Evolutionary conservation across 2,113 vertebrate species (phyloP).

Genomic region (Felis chaus): DNA sequence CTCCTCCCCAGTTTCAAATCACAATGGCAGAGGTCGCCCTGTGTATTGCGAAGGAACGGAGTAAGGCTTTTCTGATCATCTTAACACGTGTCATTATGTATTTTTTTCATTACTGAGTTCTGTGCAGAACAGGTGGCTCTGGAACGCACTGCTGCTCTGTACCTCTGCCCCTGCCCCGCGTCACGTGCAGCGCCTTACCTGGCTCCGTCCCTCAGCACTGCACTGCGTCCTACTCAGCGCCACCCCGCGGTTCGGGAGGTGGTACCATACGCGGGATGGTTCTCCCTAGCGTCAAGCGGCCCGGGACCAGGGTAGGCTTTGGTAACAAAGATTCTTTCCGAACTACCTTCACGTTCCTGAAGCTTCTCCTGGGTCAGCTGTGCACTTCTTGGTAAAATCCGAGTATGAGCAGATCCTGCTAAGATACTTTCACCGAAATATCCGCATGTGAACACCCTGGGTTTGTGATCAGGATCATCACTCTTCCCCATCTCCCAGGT

Average conservation of each 20-base stretch:
- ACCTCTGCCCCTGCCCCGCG: rapidly evolving
- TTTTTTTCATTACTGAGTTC: no score
- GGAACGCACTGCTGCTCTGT: not conserved
- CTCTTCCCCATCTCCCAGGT: not conserved
- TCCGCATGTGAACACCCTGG: not conserved
- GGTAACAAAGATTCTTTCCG: not conserved
- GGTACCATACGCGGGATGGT: not conserved
- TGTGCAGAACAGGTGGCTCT: not conserved
- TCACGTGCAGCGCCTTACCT: not conserved
- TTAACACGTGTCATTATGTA: no score
- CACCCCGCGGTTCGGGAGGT: not conserved
- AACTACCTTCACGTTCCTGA: not conserved
- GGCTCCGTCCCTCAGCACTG: not conserved
- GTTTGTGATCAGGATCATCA: not conserved
- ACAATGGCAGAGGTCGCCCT: not conserved
- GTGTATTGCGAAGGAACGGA: not conserved
- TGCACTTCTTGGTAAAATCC: not conserved
- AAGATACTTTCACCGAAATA: not conserved
- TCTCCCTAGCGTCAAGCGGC: not conserved
- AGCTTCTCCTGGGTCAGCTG: not conserved
- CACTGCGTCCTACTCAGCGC: not conserved
- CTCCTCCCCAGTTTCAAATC: no score
- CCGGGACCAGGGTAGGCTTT: not conserved
- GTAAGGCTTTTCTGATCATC: not conserved
- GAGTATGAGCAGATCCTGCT: not conserved